These are phyloP conservation scores for Dendrocincla tyrannina DNA, from an alignment of 2,797 vertebrate species.

Conservation along the genomic window DNA sequence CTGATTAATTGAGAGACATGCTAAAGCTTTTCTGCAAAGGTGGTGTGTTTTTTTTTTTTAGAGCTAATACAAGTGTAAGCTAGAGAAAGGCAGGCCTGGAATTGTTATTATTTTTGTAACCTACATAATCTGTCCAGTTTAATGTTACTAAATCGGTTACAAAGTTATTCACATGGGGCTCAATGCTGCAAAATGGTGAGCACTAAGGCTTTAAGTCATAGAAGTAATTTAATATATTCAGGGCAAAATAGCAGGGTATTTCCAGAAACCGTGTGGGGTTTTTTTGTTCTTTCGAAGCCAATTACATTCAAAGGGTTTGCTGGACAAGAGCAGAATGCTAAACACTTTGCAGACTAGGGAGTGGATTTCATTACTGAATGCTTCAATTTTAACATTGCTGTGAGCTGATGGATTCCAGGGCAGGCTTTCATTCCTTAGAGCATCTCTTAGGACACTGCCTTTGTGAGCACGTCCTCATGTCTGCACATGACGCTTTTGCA, in stretches of 20 bases:
- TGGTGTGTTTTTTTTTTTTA: neutral
- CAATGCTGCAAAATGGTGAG: neutral
- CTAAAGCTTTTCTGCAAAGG: neutral
- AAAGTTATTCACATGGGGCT: neutral
- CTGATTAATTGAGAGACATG: neutral
- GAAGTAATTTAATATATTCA: neutral
- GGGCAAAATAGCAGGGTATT: neutral
- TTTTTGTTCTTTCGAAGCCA: neutral
- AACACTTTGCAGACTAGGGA: neutral
- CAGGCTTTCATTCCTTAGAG: neutral
- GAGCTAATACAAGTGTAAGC: neutral
- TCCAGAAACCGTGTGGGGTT: neutral
- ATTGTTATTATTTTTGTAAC: neutral
- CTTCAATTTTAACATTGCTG: neutral
- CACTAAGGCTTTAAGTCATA: neutral
- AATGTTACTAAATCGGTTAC: neutral
- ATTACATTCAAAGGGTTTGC: neutral
- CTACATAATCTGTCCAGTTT: neutral
- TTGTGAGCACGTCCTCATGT: neutral
- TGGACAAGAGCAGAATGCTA: neutral
- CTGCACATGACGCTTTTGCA: neutral
- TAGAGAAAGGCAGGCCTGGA: neutral
- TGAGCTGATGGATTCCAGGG: neutral
- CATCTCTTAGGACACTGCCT: neutral
- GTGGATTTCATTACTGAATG: conserved; percentile 12